Evolutionary conservation across 2,888 invertebrate genomes (phyloP).

Genomic region (Cantharis rustica): DNA sequence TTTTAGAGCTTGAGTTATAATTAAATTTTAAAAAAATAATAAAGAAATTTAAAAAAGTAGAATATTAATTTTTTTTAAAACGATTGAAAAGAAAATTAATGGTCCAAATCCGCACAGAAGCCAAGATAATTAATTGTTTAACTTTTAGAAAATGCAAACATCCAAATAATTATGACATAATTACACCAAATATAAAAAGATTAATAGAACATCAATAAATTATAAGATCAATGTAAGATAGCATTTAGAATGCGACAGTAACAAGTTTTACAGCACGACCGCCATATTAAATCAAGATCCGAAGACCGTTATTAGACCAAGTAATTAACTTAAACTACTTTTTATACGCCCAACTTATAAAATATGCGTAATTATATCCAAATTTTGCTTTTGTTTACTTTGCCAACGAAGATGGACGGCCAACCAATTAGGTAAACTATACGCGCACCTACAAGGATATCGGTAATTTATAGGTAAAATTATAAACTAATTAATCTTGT

Average conservation of each 20-base stretch:
- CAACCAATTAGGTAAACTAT: background rate
- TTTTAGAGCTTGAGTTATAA: too few relatives aligned
- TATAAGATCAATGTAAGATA: constrained; percentile 38
- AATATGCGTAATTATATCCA: constrained; percentile 33
- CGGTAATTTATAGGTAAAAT: background rate
- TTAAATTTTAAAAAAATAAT: too few relatives aligned
- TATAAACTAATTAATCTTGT: background rate
- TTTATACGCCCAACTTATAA: constrained; percentile 37
- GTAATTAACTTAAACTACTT: constrained; percentile 41
- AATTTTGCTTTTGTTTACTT: background rate
- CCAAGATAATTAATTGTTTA: background rate
- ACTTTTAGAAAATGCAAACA: constrained; percentile 6
- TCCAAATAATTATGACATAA: constrained; percentile 29
- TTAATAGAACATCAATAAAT: constrained; percentile 38
- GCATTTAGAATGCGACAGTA: constrained; percentile 39
- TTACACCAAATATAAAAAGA: constrained; percentile 32
- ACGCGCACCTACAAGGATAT: background rate
- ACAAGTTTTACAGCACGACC: constrained; percentile 38
- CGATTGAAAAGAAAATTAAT: background rate
- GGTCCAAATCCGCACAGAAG: background rate
- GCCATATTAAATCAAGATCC: constrained; percentile 42
- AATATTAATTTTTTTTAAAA: background rate
- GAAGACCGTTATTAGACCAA: constrained; percentile 39
- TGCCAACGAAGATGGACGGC: background rate
- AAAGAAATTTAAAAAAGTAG: background rate